Conservation (phyloP, 2,797 vertebrate species). For the Natrix natrix region DNA sequence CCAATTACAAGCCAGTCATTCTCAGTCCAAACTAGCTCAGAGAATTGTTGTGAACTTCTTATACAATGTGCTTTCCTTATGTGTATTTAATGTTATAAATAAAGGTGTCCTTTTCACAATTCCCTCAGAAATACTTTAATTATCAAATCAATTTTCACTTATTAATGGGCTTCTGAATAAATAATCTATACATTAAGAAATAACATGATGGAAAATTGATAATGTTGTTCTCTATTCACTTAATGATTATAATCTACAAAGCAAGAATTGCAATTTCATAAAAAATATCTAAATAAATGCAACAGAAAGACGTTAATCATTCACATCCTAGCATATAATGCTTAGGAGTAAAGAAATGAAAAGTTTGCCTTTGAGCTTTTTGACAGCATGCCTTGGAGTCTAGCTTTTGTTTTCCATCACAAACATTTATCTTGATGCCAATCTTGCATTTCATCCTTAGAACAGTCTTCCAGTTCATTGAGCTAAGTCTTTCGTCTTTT, state of each 20-base stretch:
- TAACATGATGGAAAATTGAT: not conserved
- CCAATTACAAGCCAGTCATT: not conserved
- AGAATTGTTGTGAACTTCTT: not conserved
- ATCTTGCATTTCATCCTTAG: conserved; percentile 40
- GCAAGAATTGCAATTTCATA: conserved; percentile 16
- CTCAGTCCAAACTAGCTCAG: not conserved
- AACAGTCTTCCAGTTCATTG: conserved; percentile 27
- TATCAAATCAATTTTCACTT: not conserved
- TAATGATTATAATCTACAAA: conserved; percentile 1
- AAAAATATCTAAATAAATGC: conserved; percentile 44
- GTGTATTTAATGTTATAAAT: not conserved
- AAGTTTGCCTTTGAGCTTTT: conserved; percentile 46
- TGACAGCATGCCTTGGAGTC: conserved; percentile 36
- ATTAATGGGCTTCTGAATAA: not conserved
- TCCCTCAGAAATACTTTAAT: not conserved
- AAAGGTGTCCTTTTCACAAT: not conserved
- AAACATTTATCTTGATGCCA: conserved; percentile 13
- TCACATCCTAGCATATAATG: conserved; percentile 43
- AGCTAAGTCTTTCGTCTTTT: not conserved
- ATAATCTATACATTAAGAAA: not conserved
- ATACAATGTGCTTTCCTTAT: not conserved
- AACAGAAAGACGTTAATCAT: conserved; percentile 21
- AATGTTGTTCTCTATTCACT: not conserved
- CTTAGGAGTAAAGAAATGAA: conserved; percentile 46
- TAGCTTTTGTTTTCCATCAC: conserved; percentile 4